Base-by-base conservation (phyloP, 2,888 invertebrate species). In the Aethes cnicana region DNA sequence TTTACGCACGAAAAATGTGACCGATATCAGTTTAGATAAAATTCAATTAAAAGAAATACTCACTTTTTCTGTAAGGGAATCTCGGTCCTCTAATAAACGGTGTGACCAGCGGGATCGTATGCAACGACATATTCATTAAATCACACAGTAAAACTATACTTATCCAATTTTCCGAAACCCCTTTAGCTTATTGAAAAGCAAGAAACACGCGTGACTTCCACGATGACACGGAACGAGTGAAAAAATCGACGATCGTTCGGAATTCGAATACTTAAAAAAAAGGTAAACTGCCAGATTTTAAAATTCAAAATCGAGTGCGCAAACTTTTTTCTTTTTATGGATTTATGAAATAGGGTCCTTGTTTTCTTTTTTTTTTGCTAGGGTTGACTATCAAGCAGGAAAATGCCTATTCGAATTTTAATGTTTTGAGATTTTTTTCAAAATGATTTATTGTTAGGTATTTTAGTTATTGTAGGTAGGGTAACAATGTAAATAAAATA, bases 71-170 rank as follows among this genome's bases (percentile, higher is more conserved):
- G 58, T 86, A 87, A 54, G 87, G 89, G 70, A 87, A 89, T 67
- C 88, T 85, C 66, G 89, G 88, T 59, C 90, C 90, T 77, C 87
- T 76, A 66, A 90, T 87, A 61, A 86, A 89, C 57, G 88, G 87
- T 56, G 86, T 86, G 58, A 88, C 80, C 70, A 88, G 69, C 56
- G 88, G 88, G 57, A 87, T 86, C 39, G 87, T 88, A 69, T 88
- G 87, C 74, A 88, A 85, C 72, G 87, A 87, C 86, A 89, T 89
- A 77, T 78, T 84, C 78, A 72, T 68, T 57, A 53, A 54, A 46
- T 42, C 57, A 33, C 43, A 47, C 55, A 53, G 54, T 46, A 36
- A 49, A 61, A 58, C 59, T 53, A 28, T 43, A 65, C 49, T 57
- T 59, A 56, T 57, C 56, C 48, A 60, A 66, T 49, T 60, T 60